Base-by-base conservation (phyloP, 2,113 vertebrate genomes). In the Oreamnos americanus region DNA sequence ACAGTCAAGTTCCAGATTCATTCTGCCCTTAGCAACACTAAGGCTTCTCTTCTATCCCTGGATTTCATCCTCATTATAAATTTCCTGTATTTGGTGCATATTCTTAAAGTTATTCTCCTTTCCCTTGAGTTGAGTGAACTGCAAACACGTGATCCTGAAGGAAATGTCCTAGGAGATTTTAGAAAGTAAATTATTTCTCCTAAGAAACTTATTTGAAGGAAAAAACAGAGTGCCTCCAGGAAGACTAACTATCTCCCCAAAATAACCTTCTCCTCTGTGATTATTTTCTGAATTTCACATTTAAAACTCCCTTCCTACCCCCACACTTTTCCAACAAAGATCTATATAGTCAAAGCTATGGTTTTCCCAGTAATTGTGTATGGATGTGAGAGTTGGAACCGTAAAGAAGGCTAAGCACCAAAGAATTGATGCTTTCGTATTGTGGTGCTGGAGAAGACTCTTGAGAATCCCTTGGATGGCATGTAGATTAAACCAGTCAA, bases 101-200 rank as follows among this genome's bases (percentile, higher is more conserved):
- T n/a, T 86, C 12, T 87, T 47, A 7, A 67, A 43, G 28, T 4
- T 62, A 12, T 83, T 93, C 43, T 94, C 51, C 15, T 64, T 85
- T 87, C 57, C 26, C 26, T 83, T 83, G 33, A 95, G 3, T 71
- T 88, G 49, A 16, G 13, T 97, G n/a, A 96, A 67, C 39, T 82
- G 16, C 30, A 95, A 26, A 12, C 60, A 74, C 2, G 30, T 78
- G 39, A 11, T 6, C 43, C 51, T 89, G 23, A 89, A 93, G 43
- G 14, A 95, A 88, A 90, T 78, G 26, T 78, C 28, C 21, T 21
- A 19, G 2, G n/a, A 13, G 4, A 10, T 91, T 97, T 87, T 64
- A 83, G 86, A 95, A 91, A 87, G 81, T 28, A 92, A 88, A n/a
- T 82, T 33, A 86, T 81, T 82, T 83, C n/a, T 26, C 17, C 94